These are phyloP conservation scores for Rugalucina vietnamica DNA, from an alignment of 2,888 invertebrate genomes.

Conservation along the genomic window DNA sequence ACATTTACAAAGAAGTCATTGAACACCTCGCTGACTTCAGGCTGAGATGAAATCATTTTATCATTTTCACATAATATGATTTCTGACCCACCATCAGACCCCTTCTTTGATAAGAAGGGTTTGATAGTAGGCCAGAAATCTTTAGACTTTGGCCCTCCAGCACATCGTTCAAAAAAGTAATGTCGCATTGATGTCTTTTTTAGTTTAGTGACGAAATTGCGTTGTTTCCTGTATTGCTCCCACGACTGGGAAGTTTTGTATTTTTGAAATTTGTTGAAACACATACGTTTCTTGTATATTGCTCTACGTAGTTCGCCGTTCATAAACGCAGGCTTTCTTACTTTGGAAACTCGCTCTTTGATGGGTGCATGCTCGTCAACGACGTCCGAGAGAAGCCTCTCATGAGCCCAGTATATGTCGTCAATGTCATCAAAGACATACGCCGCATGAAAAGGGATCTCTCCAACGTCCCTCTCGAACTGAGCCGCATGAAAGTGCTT, in stretches of 20 bases:
- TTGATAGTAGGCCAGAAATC: slow-evolving; percentile 19
- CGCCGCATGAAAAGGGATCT: neutral
- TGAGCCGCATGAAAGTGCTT: neutral
- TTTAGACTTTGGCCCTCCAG: slow-evolving; percentile 12
- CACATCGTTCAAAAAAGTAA: slow-evolving; percentile 27
- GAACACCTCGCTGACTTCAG: neutral
- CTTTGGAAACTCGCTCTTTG: neutral
- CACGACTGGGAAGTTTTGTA: slow-evolving; percentile 2
- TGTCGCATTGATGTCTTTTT: neutral
- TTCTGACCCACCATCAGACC: neutral
- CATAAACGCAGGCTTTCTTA: slow-evolving; percentile 13
- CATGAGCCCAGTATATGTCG: neutral
- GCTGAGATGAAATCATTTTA: neutral
- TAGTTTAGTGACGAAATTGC: neutral
- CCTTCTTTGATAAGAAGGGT: slow-evolving; percentile 4
- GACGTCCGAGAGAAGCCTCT: neutral
- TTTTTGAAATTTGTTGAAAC: slow-evolving; percentile 5
- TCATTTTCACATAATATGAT: slow-evolving; percentile 14
- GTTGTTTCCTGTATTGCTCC: slow-evolving; percentile 5
- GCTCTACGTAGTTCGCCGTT: neutral
- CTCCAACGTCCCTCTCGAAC: neutral
- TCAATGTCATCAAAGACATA: neutral
- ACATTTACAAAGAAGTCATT: slow-evolving; percentile 26
- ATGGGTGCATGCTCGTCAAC: neutral
- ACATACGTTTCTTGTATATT: slow-evolving; percentile 15